Base-by-base conservation (phyloP, 2,888 invertebrate species). In the Cephus spinipes region DNA sequence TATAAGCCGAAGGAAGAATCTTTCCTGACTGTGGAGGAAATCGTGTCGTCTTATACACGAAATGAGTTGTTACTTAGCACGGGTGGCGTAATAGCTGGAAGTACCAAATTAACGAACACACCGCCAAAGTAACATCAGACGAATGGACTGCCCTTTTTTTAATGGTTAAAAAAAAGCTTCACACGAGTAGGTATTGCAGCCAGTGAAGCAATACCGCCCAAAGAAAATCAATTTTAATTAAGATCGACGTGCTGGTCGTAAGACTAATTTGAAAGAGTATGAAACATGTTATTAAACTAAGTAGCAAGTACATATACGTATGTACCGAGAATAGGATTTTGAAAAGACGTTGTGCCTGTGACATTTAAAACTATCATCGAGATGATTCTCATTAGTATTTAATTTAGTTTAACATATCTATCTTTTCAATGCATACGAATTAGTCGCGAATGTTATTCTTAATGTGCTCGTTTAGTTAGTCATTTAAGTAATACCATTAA, bases 1-100 rank as follows among this genome's bases (percentile, higher is more conserved):
- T 85, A 88, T 4, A 92, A 92, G 80, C 77, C 83, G 15, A 89
- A 91, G n/a, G 92, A 92, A 78, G 86, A 86, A 80, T 88, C 90
- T 23, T 92, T 92, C 77, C 79, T 81, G 0, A 88, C 82, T 11
- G 84, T 92, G 30, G 92, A 92, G 71, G 92, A 92, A 68, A 89
- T 92, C 15, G 87, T 92, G 11, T 80, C 80, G 36, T 90, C 87
- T 83, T 89, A 92, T 76, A 87, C 86, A 73, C 85, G 81, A 31
- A 90, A 92, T 76, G 89, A 90, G 73, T 79, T 92, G 36, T 81
- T 90, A 33, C 85, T 92, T 3, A 85, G 90, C 74, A 89, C 89
- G 36, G 86, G 86, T n/a, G 90, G 90, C 32, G 81, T 86, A 73
- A 85, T 85, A 83, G 86, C 86, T 73, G 91, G 90, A 40, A 88